Conservation (phyloP, 2,113 vertebrate genomes). For the Nycticebus coucang region DNA sequence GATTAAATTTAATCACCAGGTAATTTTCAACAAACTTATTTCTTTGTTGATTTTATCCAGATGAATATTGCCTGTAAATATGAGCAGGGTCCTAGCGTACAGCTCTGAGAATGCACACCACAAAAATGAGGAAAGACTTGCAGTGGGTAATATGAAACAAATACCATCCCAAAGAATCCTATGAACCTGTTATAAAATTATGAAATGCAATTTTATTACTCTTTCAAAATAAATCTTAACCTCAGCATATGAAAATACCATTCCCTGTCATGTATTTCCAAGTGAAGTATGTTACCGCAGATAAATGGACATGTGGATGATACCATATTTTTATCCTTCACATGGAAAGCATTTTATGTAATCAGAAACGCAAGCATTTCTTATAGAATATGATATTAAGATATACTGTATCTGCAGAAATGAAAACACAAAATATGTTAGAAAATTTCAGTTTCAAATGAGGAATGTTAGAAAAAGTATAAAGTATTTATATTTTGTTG, state of each 20-base stretch:
- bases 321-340: background rate
- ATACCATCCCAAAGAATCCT: background rate
- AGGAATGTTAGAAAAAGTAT: background rate
- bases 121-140: background rate
- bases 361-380: background rate
- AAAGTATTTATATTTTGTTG: background rate
- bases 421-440: background rate
- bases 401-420: background rate
- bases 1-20: background rate
- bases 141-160: background rate
- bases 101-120: background rate
- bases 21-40: background rate
- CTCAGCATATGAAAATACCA: background rate
- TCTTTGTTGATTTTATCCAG: background rate
- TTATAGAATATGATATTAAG: background rate
- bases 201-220: background rate
- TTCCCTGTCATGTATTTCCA: background rate
- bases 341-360: background rate
- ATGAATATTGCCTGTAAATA: background rate
- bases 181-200: background rate
- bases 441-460: constrained; percentile 8
- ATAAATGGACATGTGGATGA: background rate
- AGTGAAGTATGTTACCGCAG: background rate
- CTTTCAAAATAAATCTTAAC: constrained; percentile 39
- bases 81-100: background rate